phyloP scores from a whole-genome alignment of 2,888 invertebrate species.

The Tetanocera ferruginea region DNA sequence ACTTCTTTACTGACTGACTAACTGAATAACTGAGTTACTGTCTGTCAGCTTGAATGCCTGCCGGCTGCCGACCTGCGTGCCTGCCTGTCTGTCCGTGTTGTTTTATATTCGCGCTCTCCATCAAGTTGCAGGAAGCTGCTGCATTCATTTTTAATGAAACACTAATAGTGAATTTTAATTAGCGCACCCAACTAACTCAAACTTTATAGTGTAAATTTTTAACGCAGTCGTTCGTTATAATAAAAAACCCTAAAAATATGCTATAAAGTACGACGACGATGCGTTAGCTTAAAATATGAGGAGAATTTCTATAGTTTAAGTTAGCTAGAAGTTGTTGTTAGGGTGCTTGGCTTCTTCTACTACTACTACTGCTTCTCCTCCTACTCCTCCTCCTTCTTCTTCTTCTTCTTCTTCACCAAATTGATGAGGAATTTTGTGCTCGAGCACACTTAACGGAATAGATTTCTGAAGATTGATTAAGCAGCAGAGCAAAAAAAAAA shows the following conservation, averaged over 20 bases:
- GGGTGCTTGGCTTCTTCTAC: no score
- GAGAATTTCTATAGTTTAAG: neutral
- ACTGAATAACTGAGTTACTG: neutral
- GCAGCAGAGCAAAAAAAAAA: conserved; percentile 1
- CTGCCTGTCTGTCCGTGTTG: neutral
- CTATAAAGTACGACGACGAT: neutral
- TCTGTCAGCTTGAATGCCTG: no score
- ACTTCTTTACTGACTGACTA: conserved; percentile 8
- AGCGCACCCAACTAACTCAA: neutral
- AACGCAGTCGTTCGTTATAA: neutral
- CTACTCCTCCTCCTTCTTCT: neutral
- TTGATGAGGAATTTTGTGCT: conserved; percentile 28
- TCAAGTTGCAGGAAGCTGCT: neutral
- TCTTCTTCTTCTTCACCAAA: neutral
- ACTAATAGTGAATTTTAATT: conserved; percentile 24
- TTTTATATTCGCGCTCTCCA: conserved; percentile 4
- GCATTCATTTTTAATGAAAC: conserved; percentile 18
- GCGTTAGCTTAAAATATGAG: neutral
- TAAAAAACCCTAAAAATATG: neutral
- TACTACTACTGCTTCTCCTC: no score
- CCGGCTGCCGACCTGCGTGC: no score
- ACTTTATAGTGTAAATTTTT: conserved; percentile 1
- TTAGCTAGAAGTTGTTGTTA: neutral
- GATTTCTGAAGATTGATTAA: conserved; percentile 31
- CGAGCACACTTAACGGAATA: conserved; percentile 11